phyloP scores from a whole-genome alignment of 2,797 vertebrate species.

The Pangasius larnaudii region DNA sequence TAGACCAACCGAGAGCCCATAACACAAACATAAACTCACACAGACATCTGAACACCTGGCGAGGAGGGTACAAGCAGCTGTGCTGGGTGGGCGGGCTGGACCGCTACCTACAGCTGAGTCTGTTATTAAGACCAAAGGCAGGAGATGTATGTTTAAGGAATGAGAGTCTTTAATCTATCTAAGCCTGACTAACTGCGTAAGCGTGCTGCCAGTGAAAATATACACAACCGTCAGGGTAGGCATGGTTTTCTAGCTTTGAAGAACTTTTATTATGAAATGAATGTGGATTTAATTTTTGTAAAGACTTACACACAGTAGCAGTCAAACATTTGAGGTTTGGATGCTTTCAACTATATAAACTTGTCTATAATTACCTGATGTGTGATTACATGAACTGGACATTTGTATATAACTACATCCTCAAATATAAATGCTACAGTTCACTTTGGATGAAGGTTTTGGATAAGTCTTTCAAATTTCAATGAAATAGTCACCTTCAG shows the following conservation, averaged over 20 bases:
- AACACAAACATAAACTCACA: slow-evolving; percentile 15
- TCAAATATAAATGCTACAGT: neutral
- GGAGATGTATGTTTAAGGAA: slow-evolving; percentile 48
- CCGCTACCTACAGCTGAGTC: slow-evolving; percentile 54
- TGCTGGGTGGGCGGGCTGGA: slow-evolving; percentile 33
- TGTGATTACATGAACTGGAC: neutral
- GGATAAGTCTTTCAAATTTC: neutral
- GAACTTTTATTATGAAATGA: slow-evolving; percentile 16
- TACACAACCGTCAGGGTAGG: slow-evolving; percentile 8
- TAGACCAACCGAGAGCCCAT: slow-evolving; percentile 16
- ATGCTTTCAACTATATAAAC: neutral
- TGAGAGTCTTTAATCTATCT: slow-evolving; percentile 54
- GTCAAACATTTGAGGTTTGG: neutral
- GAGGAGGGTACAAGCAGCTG: slow-evolving; percentile 41
- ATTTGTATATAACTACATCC: neutral
- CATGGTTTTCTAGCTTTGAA: slow-evolving; percentile 30
- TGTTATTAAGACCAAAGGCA: slow-evolving; percentile 60
- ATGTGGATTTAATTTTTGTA: neutral
- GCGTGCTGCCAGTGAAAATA: slow-evolving; percentile 41
- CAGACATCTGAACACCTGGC: slow-evolving; percentile 50
- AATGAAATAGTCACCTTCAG: neutral
- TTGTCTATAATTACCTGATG: neutral
- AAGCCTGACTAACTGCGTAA: slow-evolving; percentile 37
- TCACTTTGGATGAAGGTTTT: neutral
- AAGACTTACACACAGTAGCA: neutral